Percentiles rank a stretch among this genome's conserved stretches.
Evolutionary conservation across 64 coral and sea anemone genomes (phyloP).

Genomic region (Platygyra sinensis): DNA sequence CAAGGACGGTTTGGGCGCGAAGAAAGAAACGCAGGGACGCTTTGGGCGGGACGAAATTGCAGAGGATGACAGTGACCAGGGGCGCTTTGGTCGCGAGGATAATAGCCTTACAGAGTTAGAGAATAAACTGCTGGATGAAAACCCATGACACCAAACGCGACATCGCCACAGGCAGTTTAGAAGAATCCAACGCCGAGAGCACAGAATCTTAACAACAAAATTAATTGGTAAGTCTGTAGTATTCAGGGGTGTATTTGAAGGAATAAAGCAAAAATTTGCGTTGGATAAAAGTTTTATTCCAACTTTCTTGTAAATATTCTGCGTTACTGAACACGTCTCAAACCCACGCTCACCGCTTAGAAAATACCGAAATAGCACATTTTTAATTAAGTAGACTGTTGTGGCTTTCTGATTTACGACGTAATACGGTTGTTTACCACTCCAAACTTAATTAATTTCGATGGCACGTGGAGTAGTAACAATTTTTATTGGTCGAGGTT

Average conservation of each 20-base stretch:
- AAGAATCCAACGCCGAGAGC: slow-evolving; percentile 18
- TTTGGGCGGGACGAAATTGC: slow-evolving; percentile 24
- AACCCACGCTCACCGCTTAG: too few species aligned
- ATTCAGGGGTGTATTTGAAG: neutral
- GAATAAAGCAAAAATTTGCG: too few species aligned
- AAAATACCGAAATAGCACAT: too few species aligned
- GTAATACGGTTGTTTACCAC: too few species aligned
- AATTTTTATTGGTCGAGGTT: too few species aligned
- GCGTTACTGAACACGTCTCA: too few species aligned
- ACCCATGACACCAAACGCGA: neutral
- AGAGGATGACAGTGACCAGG: neutral
- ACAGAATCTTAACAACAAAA: slow-evolving; percentile 43
- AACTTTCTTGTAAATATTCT: too few species aligned
- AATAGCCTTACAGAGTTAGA: neutral
- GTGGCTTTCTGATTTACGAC: too few species aligned
- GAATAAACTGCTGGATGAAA: neutral
- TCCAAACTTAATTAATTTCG: too few species aligned
- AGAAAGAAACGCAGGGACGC: slow-evolving; percentile 25
- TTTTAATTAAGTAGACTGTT: too few species aligned
- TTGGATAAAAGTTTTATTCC: too few species aligned
- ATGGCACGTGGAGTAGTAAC: too few species aligned
- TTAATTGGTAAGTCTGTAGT: slow-evolving; percentile 1
- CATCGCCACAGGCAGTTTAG: slow-evolving; percentile 1
- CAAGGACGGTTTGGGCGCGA: slow-evolving; percentile 52
- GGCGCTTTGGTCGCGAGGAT: slow-evolving; percentile 31